Percentiles rank a stretch among this genome's conserved stretches.
phyloP scores from a whole-genome alignment of 2,797 vertebrate genomes.

The Tragopan temminckii region DNA sequence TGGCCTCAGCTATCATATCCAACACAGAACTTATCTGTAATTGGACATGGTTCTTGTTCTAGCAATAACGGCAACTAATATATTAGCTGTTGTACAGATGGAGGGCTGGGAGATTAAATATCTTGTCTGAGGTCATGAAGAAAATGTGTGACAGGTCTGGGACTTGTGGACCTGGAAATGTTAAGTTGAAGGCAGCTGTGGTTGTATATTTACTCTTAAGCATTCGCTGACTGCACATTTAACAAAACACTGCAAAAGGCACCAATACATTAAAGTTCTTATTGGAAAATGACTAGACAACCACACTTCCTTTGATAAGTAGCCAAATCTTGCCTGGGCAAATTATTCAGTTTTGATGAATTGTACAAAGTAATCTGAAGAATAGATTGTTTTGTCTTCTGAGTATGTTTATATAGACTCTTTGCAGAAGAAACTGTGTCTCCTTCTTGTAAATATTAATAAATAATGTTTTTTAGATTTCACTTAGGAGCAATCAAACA shows the following conservation, averaged over 20 bases:
- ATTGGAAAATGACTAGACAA: constrained; percentile 25
- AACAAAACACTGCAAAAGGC: constrained; percentile 31
- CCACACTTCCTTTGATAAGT: constrained; percentile 19
- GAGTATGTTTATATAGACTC: background rate
- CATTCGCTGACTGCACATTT: constrained; percentile 37
- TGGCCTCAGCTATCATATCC: constrained; percentile 13
- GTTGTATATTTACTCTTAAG: constrained; percentile 39
- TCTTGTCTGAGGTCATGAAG: constrained; percentile 53
- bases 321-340: background rate
- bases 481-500: constrained; percentile 14
- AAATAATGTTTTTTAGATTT: constrained; percentile 34
- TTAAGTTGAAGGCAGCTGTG: constrained; percentile 1
- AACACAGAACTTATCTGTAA: constrained; percentile 17
- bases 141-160: constrained; percentile 49
- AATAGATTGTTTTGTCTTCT: constrained; percentile 34
- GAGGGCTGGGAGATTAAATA: constrained; percentile 41
- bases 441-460: constrained; percentile 37
- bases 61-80: constrained; percentile 39
- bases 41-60: constrained; percentile 37
- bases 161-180: constrained; percentile 60
- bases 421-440: constrained; percentile 9
- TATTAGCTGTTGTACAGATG: constrained; percentile 56
- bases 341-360: constrained; percentile 38
- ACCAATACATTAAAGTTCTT: background rate
- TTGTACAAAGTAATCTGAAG: constrained; percentile 10